Evolutionary conservation across 2,888 invertebrate species (phyloP).

Genomic region (Luperina nickerlii): DNA sequence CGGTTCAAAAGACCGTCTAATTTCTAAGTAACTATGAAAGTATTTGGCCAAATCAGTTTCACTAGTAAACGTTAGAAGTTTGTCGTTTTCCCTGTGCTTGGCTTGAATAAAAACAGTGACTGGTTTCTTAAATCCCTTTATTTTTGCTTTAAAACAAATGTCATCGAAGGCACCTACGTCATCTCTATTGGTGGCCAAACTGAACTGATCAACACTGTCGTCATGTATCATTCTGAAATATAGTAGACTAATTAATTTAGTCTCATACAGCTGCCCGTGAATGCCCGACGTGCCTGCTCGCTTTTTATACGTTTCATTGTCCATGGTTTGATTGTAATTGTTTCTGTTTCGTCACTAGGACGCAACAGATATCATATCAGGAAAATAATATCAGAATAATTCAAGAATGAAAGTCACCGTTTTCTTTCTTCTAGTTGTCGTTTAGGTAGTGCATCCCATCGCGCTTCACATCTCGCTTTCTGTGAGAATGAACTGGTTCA

Average conservation of each 20-base stretch:
- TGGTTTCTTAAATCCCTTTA: slow-evolving; percentile 31
- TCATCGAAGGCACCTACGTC: slow-evolving; percentile 63
- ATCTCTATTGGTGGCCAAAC: slow-evolving; percentile 59
- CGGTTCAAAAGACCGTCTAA: slow-evolving; percentile 38
- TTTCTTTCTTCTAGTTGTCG: no score
- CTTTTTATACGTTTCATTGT: no score
- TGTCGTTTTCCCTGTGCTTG: slow-evolving; percentile 56
- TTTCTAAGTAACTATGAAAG: slow-evolving; percentile 47
- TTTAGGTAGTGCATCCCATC: no score
- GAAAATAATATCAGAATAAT: no score
- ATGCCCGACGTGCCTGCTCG: no score
- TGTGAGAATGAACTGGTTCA: no score
- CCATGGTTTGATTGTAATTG: no score
- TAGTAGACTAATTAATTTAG: slow-evolving; percentile 33
- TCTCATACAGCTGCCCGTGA: no score
- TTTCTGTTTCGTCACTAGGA: no score
- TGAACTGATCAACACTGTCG: slow-evolving; percentile 47
- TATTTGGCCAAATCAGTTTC: slow-evolving; percentile 43
- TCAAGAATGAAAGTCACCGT: no score
- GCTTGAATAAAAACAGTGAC: slow-evolving; percentile 57
- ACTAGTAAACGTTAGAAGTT: slow-evolving; percentile 30
- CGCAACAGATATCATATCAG: no score
- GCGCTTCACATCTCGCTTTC: no score
- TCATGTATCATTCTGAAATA: slow-evolving; percentile 48
- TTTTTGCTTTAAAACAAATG: slow-evolving; percentile 53